phyloP scores from a whole-genome alignment of 2,888 invertebrate species.

The Trypoxylon attenuatum region DNA sequence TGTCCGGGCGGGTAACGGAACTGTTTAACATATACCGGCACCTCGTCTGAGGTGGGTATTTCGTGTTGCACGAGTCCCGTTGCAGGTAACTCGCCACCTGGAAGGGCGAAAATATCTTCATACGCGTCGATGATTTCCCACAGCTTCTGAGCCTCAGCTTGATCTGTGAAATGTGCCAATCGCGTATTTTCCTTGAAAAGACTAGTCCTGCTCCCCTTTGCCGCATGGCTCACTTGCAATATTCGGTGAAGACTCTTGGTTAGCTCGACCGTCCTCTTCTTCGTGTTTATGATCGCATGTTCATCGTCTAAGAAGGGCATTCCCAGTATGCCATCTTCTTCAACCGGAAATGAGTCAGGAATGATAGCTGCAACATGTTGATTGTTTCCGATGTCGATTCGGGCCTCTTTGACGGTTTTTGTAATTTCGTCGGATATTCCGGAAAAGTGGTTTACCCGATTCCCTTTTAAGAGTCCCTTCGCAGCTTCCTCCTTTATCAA shows the following conservation, averaged over 20 bases:
- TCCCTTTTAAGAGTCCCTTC: background rate
- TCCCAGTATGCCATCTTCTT: constrained; percentile 8
- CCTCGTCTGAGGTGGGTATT: too few species aligned
- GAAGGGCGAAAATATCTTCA: background rate
- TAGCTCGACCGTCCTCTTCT: background rate
- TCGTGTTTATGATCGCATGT: background rate
- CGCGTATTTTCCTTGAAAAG: constrained; percentile 2
- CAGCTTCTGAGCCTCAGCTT: too few species aligned
- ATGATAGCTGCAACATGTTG: background rate
- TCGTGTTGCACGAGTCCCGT: too few species aligned
- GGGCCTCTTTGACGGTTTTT: background rate
- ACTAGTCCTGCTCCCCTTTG: background rate
- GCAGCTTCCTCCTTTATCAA: background rate
- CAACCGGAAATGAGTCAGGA: constrained; percentile 1
- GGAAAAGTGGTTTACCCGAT: background rate
- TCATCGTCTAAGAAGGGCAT: constrained; percentile 1
- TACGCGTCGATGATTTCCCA: background rate
- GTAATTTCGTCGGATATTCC: background rate
- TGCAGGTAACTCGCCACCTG: background rate
- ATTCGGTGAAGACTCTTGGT: background rate
- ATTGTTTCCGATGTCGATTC: background rate
- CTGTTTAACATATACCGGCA: too few species aligned
- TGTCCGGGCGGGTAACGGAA: too few species aligned
- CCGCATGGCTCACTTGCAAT: background rate
- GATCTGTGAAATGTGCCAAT: background rate